Evolutionary conservation across 2,797 vertebrate genomes (phyloP).

Genomic region (Oreochromis grahami): DNA sequence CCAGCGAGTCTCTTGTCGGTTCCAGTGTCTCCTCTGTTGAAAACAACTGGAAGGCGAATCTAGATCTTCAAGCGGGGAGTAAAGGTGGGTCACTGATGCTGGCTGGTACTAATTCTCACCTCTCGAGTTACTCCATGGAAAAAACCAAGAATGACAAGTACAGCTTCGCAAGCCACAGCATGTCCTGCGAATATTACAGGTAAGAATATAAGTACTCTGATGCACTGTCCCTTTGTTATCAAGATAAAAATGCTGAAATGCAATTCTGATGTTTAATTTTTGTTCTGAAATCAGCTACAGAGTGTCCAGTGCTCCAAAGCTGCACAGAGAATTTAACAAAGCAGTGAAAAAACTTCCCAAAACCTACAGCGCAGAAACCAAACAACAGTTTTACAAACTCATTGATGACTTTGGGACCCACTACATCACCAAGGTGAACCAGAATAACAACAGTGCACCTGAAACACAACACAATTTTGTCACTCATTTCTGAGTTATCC

Average conservation of each 20-base stretch:
- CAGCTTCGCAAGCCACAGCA: conserved; percentile 75
- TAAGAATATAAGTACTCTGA: conserved; percentile 30
- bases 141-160: conserved; percentile 82
- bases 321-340: conserved; percentile 69
- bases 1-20: conserved; percentile 70
- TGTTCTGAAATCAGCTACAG: conserved; percentile 64
- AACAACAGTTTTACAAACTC: conserved; percentile 68
- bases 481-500: no score
- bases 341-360: conserved; percentile 72
- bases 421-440: conserved; percentile 76
- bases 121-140: conserved; percentile 75
- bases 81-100: conserved; percentile 10
- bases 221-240: no score
- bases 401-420: conserved; percentile 85
- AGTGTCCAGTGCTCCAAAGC: conserved; percentile 43
- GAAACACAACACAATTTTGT: conserved; percentile 63
- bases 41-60: conserved; percentile 77
- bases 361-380: conserved; percentile 48
- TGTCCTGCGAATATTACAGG: conserved; percentile 83
- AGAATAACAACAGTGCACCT: conserved; percentile 62
- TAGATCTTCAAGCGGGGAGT: conserved; percentile 12
- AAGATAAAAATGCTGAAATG: not conserved
- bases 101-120: conserved; percentile 76
- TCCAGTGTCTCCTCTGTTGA: conserved; percentile 55
- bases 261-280: not conserved